Evolutionary conservation across 2,888 invertebrate genomes (phyloP), one percentile per base, ranked within the genome.

Genomic region (Zygaena filipendulae): DNA sequence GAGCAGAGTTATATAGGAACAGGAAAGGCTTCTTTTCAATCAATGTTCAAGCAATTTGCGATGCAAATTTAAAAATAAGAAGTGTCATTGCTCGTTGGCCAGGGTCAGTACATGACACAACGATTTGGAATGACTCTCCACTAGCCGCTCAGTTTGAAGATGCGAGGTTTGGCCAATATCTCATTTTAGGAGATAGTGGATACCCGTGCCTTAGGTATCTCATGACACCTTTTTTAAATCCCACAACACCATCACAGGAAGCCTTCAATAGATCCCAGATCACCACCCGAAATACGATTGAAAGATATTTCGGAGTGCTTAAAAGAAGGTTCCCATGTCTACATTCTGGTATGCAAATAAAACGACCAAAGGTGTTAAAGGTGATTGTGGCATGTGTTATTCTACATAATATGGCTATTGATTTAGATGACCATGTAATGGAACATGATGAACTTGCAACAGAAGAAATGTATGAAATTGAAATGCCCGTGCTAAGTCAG

Each of bases 11-110:
- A 20, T 39, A 28, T 14, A 26, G 39, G 19, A 39, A 41, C 6
- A 23, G 34, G 9, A 39, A 37, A 22, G 23, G 21, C 4, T 31
- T 23, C 8, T 35, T 38, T 20, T 38, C 33, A 5, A 14, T 39
- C 4, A 42, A 39, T 29, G 35, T 39, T 2, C 42, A 42, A 32
- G 38, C 27, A n/a, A 24, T 39, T 12, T 36, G 27, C 33, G 35
- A 42, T 32, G 32, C 43, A 8, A 16, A 43, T 11, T 13, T 41
- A 13, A 18, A 25, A 13, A 27, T 45, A 4, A 29, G 27, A 19
- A 36, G 43, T 32, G 30, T 43, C 2, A 40, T 42, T 1, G 39
- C 45, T 10, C 32, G 38, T 4, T 41, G 43, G 41, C 43, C 43
- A 8, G 40, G 42, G 7, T 23, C 33, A 8, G 21, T 27, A 4